Evolutionary conservation across 2,797 vertebrate genomes (phyloP), one percentile per base, ranked within the genome.

Genomic region (Fundulus diaphanus): DNA sequence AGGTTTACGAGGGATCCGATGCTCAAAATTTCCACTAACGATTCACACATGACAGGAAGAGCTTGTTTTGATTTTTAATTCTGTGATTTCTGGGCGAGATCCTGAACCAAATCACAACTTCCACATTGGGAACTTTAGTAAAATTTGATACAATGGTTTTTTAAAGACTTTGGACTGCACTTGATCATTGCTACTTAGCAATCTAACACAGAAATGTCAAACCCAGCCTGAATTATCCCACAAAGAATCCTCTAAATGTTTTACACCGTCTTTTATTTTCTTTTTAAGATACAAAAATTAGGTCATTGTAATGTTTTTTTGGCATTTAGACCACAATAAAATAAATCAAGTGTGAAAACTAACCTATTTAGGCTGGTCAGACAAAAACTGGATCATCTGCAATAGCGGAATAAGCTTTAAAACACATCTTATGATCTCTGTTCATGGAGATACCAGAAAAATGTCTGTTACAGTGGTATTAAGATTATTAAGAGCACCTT

Each of bases 1-100:
- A 76, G 63, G 80, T 93, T 94, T 94, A 94, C 89, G 90, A 92
- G 91, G 82, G 90, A 84, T 92, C 90, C 89, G 72, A 89, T 85
- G 84, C 86, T 83, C 70, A 78, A 86, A 88, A 88, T 90, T 93
- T 91, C 76, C 82, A 91, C 90, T 91, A 93, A 93, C 90, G 72
- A 87, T 84, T 87, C 89, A 84, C 92, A 92, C 81, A 82, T 90
- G 91, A 91, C 81, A 78, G 31, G 33, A 35, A 63, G 59, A 35
- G 16, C 31, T 33, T 72, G 73, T 82, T 80, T 76, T 12, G 27
- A 16, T 37, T 52, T 80, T 63, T 46, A 35, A 46, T 72, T 68
- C 54, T 52, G 31, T 8, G 7, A 24, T 48, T 78, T 54, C 44
- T 66, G 63, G 27, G n/a, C 27, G 27, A 24, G 15, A 44, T 44